Evolutionary conservation across 2,113 vertebrate genomes (phyloP).

Genomic region (Synodontis membranacea): DNA sequence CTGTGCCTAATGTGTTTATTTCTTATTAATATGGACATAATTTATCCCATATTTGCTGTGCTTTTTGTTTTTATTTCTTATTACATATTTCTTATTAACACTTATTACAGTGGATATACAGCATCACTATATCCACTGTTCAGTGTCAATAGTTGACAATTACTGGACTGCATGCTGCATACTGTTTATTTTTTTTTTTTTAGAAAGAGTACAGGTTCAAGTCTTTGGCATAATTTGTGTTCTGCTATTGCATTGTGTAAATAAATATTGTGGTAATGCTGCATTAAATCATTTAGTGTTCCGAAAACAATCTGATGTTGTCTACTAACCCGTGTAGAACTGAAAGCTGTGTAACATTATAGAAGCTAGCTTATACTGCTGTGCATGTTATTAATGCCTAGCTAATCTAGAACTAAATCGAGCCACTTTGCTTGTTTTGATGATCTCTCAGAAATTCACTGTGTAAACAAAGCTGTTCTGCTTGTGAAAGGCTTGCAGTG

Average conservation of each 20-base stretch:
- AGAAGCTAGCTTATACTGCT: not conserved
- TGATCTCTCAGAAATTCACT: not conserved
- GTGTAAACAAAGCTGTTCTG: slow-evolving; percentile 31
- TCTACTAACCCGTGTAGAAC: slow-evolving; percentile 49
- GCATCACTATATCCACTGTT: not conserved
- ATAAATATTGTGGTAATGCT: slow-evolving; percentile 43
- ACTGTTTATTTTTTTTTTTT: not conserved
- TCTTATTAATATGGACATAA: not conserved
- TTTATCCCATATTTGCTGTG: not conserved
- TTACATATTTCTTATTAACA: too few species aligned
- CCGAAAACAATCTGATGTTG: slow-evolving; percentile 59
- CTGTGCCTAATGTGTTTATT: not conserved
- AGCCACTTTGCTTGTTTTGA: not conserved
- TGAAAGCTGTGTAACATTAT: not conserved
- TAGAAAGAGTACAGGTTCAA: not conserved
- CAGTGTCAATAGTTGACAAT: not conserved
- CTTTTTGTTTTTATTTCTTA: not conserved
- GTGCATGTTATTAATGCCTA: not conserved
- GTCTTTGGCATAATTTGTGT: not conserved
- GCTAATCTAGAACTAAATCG: not conserved
- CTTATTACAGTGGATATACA: too few species aligned
- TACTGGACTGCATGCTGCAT: not conserved
- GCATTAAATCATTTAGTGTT: slow-evolving; percentile 48
- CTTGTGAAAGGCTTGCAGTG: slow-evolving; percentile 63
- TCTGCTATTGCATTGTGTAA: slow-evolving; percentile 27